A percentile compares a stretch with the other conserved stretches of the same genome.
These are phyloP conservation scores for Heterochromis multidens DNA, from an alignment of 2,113 vertebrate genomes.

Conservation along the genomic window DNA sequence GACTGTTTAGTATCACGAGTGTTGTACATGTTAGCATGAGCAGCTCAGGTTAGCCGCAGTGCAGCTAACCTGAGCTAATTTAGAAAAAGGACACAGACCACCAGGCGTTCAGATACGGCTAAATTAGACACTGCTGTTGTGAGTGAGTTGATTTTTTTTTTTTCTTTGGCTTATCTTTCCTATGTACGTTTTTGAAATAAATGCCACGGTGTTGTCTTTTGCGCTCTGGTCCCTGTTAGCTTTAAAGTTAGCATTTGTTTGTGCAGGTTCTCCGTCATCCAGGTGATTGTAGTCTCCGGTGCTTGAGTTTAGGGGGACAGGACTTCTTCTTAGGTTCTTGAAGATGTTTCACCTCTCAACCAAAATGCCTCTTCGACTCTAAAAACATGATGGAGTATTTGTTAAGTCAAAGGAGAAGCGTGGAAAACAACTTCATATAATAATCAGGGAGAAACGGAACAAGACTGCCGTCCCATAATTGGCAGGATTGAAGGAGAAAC, in stretches of 20 bases:
- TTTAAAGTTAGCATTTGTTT: background rate
- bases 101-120: background rate
- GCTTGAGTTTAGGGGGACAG: background rate
- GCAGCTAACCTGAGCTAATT: slow-evolving; percentile 14
- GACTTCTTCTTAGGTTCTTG: background rate
- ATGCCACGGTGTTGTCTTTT: background rate
- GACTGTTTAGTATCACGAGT: background rate
- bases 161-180: background rate
- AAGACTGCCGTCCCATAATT: background rate
- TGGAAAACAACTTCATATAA: background rate
- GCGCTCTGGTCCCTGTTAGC: background rate
- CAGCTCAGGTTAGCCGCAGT: background rate
- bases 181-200: background rate
- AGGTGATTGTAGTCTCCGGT: background rate
- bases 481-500: background rate
- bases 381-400: background rate
- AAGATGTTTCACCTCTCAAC: background rate
- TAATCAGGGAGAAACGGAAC: background rate
- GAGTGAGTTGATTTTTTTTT: accelerated
- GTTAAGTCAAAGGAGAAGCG: background rate
- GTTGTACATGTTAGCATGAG: background rate
- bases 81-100: background rate
- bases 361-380: background rate
- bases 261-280: background rate
- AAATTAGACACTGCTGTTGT: background rate